Conservation (phyloP, 2,113 vertebrate species). For the Odocoileus virginianus region DNA sequence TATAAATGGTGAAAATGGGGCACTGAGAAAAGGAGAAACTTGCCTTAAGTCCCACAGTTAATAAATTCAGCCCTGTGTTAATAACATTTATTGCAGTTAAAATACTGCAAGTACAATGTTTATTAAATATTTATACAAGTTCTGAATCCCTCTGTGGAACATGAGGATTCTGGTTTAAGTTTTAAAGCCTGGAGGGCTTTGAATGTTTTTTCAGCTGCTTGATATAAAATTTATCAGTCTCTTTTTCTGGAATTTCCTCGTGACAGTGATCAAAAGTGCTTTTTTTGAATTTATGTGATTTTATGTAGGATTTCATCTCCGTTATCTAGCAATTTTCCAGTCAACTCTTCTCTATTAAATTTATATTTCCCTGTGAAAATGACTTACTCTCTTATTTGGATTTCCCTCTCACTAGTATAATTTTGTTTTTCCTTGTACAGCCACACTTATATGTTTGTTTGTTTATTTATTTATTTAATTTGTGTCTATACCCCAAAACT, state of each 20-base stretch:
- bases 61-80: neutral
- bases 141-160: neutral
- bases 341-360: neutral
- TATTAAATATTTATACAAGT: neutral
- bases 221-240: neutral
- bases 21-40: neutral
- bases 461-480: neutral
- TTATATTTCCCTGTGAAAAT: neutral
- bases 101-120: neutral
- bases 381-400: neutral
- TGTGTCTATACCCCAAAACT: neutral
- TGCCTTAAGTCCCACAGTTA: neutral
- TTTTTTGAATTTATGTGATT: neutral
- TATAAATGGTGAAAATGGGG: neutral
- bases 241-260: neutral
- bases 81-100: neutral
- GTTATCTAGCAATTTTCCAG: neutral
- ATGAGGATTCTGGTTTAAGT: neutral
- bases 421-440: rapidly evolving
- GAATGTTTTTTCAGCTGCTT: neutral
- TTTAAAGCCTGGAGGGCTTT: neutral
- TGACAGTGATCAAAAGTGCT: neutral
- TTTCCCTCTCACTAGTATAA: neutral
- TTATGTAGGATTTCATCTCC: neutral
- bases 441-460: neutral